Evolutionary conservation across 2,113 vertebrate genomes (phyloP), one percentile per base, ranked within the genome.

Genomic region (Tupaia chinensis): DNA sequence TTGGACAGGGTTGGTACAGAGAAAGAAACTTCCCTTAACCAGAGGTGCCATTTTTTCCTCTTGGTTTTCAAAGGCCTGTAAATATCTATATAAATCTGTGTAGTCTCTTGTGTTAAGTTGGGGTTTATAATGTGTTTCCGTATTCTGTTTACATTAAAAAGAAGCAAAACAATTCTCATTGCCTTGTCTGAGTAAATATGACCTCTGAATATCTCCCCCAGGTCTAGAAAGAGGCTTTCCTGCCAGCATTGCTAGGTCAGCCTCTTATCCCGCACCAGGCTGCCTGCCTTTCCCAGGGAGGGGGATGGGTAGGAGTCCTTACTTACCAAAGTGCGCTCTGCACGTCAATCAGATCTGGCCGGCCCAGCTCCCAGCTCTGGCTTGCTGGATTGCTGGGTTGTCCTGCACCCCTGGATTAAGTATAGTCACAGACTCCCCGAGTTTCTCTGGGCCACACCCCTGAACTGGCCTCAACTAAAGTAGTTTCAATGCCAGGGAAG

Each of bases 101-200:
- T 95, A 34, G 82, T 88, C 86, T 88, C 34, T 81, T 69, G 79
- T 94, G 94, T 96, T 63, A 58, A 19, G 80, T 58, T 66, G 87
- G 95, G 95, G 70, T 96, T 97, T 98, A 94, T 91, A 87, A 93
- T 91, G 96, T 97, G 94, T 93, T 95, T 95, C 90, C 97, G 97
- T 94, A 95, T 94, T 95, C 95, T 70, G 91, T 98, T 98, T 97
- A 96, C 97, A 98, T 98, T 98, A 98, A 98, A 98, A 98, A 66
- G 85, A 95, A 98, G 77, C 79, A 91, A 96, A 97, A n/a, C 58
- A 79, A 34, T 27, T 32, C n/a, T 25, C 17, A 1, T 84, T 89
- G 87, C 76, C 27, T 94, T 92, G 44, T 79, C 80, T 96, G 23
- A 61, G 94, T 76, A 92, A 93, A 44, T 54, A 14, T 0, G 25